Percentiles rank a stretch among this genome's conserved stretches.
Conservation (phyloP, 2,888 invertebrate genomes). For the Cotesia congregata region DNA sequence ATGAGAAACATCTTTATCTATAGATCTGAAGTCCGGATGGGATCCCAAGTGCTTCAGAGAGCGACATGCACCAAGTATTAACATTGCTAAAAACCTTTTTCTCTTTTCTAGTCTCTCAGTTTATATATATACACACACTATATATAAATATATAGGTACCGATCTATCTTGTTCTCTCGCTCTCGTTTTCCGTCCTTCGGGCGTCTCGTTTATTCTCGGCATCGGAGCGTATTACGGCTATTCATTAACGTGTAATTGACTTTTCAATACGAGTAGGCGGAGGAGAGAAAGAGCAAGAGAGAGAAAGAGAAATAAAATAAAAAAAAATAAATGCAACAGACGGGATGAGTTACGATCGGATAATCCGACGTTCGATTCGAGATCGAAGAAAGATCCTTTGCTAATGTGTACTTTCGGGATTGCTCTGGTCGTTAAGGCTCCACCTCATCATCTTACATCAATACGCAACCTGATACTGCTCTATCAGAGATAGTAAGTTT, state of each 20-base stretch:
- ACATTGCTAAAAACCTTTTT: conserved; percentile 37
- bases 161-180: conserved; percentile 32
- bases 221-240: conserved; percentile 46
- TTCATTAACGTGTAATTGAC: conserved; percentile 51
- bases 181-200: conserved; percentile 36
- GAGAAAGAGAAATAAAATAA: conserved; percentile 7
- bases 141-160: conserved; percentile 1
- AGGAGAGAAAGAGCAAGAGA: not conserved
- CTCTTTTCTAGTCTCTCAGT: conserved; percentile 23
- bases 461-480: not conserved
- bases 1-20: conserved; percentile 50
- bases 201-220: conserved; percentile 45
- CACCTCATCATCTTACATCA: conserved; percentile 22
- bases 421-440: conserved; percentile 36
- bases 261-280: conserved; percentile 46
- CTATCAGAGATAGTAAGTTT: not conserved
- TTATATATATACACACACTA: not conserved
- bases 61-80: conserved; percentile 26
- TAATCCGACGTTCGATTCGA: conserved; percentile 26
- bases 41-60: conserved; percentile 32
- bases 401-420: conserved; percentile 27
- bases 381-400: conserved; percentile 20
- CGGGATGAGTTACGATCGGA: conserved; percentile 48
- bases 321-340: conserved; percentile 20
- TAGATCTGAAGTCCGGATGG: conserved; percentile 37